These are phyloP conservation scores for Microcebus ravelobensis DNA, from an alignment of 2,113 vertebrate species.

Conservation along the genomic window DNA sequence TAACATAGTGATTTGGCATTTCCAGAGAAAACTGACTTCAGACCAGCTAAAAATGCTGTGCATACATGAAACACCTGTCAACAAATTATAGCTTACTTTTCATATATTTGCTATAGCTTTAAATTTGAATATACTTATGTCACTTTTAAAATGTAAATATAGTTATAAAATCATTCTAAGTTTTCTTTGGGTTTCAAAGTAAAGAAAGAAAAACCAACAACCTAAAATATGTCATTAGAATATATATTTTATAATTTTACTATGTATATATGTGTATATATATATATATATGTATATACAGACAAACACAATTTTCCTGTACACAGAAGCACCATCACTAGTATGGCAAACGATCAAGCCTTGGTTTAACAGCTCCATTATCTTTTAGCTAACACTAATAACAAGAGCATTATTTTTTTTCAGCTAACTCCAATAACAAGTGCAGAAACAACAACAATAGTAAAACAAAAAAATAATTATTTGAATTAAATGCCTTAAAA, in stretches of 20 bases:
- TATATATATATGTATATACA: too few relatives aligned
- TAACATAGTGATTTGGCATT: neutral
- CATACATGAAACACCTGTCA: neutral
- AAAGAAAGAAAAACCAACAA: neutral
- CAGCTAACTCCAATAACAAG: neutral
- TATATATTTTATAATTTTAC: neutral
- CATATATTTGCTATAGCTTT: neutral
- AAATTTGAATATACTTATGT: neutral
- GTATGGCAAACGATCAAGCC: neutral
- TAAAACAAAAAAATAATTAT: neutral
- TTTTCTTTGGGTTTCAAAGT: neutral
- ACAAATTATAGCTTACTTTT: neutral
- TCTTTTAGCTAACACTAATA: neutral
- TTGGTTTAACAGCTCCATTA: neutral
- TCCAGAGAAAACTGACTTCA: neutral
- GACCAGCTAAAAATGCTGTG: neutral
- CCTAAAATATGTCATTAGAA: neutral
- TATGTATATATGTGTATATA: neutral
- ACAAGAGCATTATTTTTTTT: neutral
- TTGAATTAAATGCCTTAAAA: neutral
- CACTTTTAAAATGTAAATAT: neutral
- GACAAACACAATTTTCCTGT: neutral
- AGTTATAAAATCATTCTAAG: neutral
- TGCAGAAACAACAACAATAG: neutral
- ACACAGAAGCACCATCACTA: rapidly evolving